Evolutionary conservation across 2,113 vertebrate species (phyloP).

Genomic region (Labeo catla): DNA sequence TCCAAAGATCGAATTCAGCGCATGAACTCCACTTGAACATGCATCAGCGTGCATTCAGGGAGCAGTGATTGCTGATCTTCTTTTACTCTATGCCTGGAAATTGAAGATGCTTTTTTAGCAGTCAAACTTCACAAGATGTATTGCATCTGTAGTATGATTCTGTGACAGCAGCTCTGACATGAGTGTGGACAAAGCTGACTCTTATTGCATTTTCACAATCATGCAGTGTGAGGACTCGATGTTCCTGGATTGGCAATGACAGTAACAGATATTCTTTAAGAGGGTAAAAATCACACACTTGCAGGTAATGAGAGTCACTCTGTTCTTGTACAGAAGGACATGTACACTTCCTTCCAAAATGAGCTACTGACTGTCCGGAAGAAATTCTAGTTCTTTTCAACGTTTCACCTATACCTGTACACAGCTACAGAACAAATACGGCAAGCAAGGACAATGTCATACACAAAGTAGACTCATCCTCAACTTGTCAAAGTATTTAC

Average conservation of each 20-base stretch:
- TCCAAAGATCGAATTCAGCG: background rate
- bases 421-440: background rate
- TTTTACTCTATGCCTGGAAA: background rate
- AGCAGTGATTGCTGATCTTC: background rate
- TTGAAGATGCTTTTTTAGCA: background rate
- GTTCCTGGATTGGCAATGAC: conserved; percentile 19
- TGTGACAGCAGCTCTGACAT: background rate
- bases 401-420: background rate
- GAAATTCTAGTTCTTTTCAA: too few species aligned
- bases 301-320: conserved; percentile 48
- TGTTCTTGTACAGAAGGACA: conserved; percentile 14
- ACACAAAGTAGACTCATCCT: background rate
- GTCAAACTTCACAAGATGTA: background rate
- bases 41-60: conserved; percentile 1
- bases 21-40: background rate
- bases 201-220: background rate
- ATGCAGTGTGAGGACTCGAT: background rate
- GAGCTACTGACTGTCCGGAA: background rate
- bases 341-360: background rate
- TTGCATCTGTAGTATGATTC: background rate
- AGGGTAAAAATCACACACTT: conserved; percentile 57
- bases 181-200: background rate
- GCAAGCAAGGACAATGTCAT: background rate
- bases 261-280: background rate
- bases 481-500: too few species aligned